These are phyloP conservation scores for Calypte anna DNA, from an alignment of 2,113 vertebrate genomes.

Conservation along the genomic window DNA sequence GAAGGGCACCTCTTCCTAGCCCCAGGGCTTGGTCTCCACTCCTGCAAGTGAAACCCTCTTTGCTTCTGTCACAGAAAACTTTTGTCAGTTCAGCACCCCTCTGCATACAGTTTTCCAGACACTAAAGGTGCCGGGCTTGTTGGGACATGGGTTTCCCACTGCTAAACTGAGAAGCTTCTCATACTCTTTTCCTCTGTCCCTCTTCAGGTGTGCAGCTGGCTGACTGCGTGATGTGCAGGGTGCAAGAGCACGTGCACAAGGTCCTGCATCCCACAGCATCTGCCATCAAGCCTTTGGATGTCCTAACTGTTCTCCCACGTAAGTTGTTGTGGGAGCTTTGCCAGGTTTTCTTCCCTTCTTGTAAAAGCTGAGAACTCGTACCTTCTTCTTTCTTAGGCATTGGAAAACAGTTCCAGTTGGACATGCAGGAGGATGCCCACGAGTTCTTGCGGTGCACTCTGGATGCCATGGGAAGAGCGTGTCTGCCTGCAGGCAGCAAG, in stretches of 20 bases:
- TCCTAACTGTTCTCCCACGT: conserved; percentile 87
- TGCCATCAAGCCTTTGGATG: conserved; percentile 85
- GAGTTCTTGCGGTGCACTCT: conserved; percentile 90
- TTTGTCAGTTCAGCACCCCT: not conserved
- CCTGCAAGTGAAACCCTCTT: not conserved
- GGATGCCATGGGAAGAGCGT: conserved; percentile 92
- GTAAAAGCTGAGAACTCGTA: not conserved
- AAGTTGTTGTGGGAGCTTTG: conserved; percentile 50
- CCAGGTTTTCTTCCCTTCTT: not conserved
- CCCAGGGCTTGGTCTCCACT: not conserved
- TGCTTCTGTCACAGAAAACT: not conserved
- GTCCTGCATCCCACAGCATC: conserved; percentile 54
- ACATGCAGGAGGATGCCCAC: conserved; percentile 90
- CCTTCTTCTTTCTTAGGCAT: conserved; percentile 77
- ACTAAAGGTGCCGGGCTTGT: not conserved
- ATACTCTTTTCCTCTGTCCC: not conserved
- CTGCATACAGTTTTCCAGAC: not conserved
- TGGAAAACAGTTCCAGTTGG: conserved; percentile 88
- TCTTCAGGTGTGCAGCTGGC: conserved; percentile 81
- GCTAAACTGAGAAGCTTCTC: not conserved
- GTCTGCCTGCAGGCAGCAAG: conserved; percentile 75
- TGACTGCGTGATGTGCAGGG: conserved; percentile 93
- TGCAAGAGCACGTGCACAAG: conserved; percentile 89
- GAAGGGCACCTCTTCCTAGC: not conserved
- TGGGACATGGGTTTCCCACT: not conserved